These are phyloP conservation scores for Cataglyphis altisquamis DNA, from an alignment of 2,888 invertebrate species.

Conservation along the genomic window DNA sequence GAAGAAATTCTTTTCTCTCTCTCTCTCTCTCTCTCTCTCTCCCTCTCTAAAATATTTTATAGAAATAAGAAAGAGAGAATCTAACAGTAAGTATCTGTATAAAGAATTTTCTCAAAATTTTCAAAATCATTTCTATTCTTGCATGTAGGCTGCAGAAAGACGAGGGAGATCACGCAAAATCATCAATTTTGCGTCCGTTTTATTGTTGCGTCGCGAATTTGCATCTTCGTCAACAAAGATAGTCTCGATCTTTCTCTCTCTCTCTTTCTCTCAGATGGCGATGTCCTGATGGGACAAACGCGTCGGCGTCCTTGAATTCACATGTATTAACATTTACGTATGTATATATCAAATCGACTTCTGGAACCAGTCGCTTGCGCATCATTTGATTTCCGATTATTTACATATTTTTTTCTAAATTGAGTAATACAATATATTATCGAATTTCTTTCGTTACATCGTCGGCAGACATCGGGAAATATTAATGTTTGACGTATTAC, in stretches of 20 bases:
- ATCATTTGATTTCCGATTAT: conserved; percentile 31
- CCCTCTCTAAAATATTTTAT: not conserved
- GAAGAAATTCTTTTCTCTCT: too few species aligned
- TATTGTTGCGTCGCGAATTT: not conserved
- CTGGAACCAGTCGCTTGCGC: conserved; percentile 14
- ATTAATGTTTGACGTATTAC: not conserved
- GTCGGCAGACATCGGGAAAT: not conserved
- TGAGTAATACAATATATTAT: conserved; percentile 31
- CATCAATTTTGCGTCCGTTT: conserved; percentile 19
- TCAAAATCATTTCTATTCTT: not conserved
- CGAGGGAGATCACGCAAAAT: not conserved
- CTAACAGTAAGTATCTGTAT: not conserved
- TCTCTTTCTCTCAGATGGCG: not conserved
- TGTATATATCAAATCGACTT: not conserved
- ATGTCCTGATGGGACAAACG: conserved; percentile 27
- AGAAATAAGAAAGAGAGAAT: not conserved
- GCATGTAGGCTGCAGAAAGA: not conserved
- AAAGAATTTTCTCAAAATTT: not conserved
- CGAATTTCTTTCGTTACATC: not conserved
- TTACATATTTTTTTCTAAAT: not conserved
- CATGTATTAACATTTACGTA: not conserved
- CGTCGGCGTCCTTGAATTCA: conserved; percentile 41
- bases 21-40: too few species aligned
- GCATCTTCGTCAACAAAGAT: not conserved
- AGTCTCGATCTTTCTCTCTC: not conserved